Evolutionary conservation across 2,113 vertebrate genomes (phyloP).

Genomic region (Polypterus senegalus): DNA sequence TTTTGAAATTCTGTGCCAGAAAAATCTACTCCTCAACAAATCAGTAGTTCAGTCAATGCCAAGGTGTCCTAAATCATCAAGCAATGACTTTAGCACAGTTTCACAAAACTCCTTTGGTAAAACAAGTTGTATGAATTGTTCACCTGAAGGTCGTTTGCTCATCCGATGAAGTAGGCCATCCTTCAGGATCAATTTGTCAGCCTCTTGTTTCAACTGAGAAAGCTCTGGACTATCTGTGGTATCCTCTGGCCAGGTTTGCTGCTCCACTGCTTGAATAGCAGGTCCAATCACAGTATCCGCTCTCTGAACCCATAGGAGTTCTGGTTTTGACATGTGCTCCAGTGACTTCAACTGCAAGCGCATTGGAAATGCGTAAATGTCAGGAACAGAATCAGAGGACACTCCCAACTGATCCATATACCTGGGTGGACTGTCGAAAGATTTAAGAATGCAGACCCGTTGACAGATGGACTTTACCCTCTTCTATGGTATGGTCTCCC

Average conservation of each 20-base stretch:
- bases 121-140: background rate
- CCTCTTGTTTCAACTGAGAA: background rate
- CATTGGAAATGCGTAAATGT: background rate
- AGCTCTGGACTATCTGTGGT: background rate
- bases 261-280: background rate
- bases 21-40: no score
- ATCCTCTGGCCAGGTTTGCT: background rate
- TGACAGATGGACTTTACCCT: background rate
- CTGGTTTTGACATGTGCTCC: background rate
- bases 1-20: no score
- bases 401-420: constrained; percentile 4
- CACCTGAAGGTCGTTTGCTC: background rate
- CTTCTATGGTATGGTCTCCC: background rate
- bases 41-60: no score
- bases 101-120: no score
- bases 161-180: background rate
- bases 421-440: background rate
- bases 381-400: background rate
- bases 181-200: background rate
- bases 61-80: no score
- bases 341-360: background rate
- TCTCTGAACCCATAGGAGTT: background rate
- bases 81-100: no score
- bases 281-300: background rate
- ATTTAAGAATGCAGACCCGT: background rate